Conservation (phyloP, 2,113 vertebrate genomes). For the Odocoileus virginianus region DNA sequence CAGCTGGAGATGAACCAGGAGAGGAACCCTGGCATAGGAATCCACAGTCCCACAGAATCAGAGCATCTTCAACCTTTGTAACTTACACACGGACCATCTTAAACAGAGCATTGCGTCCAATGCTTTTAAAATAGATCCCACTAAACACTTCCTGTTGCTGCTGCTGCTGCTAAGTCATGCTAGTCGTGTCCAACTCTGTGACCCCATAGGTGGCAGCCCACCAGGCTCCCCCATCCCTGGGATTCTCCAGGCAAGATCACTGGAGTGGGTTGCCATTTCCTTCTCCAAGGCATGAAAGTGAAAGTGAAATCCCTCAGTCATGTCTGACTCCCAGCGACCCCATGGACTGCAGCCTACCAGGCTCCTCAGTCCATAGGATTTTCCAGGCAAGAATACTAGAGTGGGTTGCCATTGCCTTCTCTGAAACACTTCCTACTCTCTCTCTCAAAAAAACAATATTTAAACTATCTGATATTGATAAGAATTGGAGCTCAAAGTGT, state of each 20-base stretch:
- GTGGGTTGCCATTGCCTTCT: not conserved
- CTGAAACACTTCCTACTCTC: not conserved
- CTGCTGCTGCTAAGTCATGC: not conserved
- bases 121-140: not conserved
- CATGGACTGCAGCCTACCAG: not conserved
- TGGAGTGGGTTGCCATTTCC: not conserved
- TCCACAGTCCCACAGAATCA: not conserved
- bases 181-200: accelerated
- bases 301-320: not conserved
- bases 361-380: not conserved
- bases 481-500: not conserved
- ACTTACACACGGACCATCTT: not conserved
- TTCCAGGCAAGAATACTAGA: not conserved
- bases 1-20: not conserved
- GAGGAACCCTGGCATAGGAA: not conserved
- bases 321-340: not conserved
- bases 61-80: not conserved
- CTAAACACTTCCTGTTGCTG: not conserved
- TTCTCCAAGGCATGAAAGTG: not conserved
- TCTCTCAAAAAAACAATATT: not conserved
- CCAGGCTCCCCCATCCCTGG: not conserved
- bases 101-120: not conserved
- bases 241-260: not conserved
- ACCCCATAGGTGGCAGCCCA: not conserved
- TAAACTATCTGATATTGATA: not conserved